phyloP scores from a whole-genome alignment of 2,888 invertebrate genomes.

The Idaea aversata region DNA sequence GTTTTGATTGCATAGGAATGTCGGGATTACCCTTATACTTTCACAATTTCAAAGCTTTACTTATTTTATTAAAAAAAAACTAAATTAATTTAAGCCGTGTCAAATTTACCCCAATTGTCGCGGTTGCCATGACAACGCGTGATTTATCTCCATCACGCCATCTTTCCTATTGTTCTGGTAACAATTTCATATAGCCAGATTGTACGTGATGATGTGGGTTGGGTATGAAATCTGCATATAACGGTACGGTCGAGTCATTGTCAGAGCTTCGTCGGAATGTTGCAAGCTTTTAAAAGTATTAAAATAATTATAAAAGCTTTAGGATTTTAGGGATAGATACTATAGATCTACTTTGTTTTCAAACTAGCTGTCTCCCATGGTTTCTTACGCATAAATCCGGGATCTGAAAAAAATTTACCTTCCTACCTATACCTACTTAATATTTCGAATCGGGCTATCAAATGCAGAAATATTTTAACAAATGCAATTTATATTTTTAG shows the following conservation, averaged over 20 bases:
- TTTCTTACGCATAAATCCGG: no score
- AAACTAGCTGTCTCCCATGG: no score
- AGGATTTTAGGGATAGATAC: neutral
- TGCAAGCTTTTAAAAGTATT: neutral
- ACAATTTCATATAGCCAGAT: conserved; percentile 23
- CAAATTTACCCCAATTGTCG: conserved; percentile 41
- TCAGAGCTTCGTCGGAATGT: neutral
- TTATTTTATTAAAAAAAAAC: no score
- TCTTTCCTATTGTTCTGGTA: conserved; percentile 25
- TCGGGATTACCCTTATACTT: no score
- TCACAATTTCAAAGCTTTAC: no score
- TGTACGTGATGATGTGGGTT: conserved; percentile 22
- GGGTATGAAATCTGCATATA: neutral
- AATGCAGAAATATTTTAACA: no score
- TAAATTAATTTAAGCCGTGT: conserved; percentile 14
- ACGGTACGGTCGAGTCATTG: conserved; percentile 1
- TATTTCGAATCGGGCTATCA: no score
- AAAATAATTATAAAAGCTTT: neutral
- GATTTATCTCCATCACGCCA: conserved; percentile 43
- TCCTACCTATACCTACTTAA: no score
- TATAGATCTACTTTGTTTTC: neutral
- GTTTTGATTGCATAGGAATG: no score
- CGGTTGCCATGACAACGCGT: conserved; percentile 48
- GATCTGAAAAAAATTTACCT: no score
- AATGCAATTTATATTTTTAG: no score